phyloP scores from a whole-genome alignment of 1,140 invertebrate genomes.

The Ceratosolen fusciceps region DNA sequence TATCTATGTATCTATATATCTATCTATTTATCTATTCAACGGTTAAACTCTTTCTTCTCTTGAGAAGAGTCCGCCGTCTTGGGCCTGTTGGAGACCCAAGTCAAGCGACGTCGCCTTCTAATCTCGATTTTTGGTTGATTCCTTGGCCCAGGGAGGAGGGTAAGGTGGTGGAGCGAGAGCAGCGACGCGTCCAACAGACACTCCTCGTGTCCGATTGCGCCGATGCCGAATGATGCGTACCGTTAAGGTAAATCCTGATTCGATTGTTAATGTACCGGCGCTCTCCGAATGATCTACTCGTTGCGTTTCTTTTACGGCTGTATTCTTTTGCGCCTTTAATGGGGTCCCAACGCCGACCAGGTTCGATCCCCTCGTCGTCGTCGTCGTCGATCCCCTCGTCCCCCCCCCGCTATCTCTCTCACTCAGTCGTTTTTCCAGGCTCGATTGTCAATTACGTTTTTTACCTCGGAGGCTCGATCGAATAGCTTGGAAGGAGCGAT shows the following conservation, averaged over 20 bases:
- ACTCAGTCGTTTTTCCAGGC: background rate
- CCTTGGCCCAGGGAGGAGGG: slow-evolving; percentile 18
- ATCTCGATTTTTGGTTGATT: slow-evolving; percentile 35
- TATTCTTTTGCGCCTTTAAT: background rate
- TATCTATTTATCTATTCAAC: background rate
- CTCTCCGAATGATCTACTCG: background rate
- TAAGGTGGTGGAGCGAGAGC: slow-evolving; percentile 6
- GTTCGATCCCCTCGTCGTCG: background rate
- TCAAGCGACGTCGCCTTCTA: slow-evolving; percentile 20
- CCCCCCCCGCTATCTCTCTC: too few species aligned
- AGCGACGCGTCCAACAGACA: background rate
- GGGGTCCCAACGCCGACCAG: background rate
- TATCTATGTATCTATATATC: background rate
- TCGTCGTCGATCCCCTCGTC: background rate
- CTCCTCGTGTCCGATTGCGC: background rate
- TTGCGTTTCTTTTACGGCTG: background rate
- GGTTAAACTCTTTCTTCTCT: background rate
- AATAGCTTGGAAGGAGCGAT: background rate
- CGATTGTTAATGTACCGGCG: slow-evolving; percentile 8
- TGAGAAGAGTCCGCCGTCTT: background rate
- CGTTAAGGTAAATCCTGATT: slow-evolving; percentile 33
- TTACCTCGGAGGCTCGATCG: background rate
- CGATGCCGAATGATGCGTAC: background rate
- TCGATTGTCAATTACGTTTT: background rate
- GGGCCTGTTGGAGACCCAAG: too few species aligned